phyloP scores from a whole-genome alignment of 2,797 vertebrate genomes.

The Sebastes umbrosus region DNA sequence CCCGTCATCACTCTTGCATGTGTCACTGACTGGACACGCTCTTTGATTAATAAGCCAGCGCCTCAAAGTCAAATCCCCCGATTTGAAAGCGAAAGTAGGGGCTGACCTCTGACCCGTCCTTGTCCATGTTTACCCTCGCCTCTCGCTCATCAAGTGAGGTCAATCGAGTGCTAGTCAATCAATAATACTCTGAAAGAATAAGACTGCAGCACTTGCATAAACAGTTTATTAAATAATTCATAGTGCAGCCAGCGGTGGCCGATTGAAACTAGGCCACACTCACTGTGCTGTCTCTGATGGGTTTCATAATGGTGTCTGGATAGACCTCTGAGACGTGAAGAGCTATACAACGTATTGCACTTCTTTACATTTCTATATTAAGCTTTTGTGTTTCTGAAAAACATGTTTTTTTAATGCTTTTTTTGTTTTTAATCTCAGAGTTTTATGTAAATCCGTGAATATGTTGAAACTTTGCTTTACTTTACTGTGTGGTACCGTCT shows the following conservation, averaged over 20 bases:
- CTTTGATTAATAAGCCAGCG: slow-evolving; percentile 59
- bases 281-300: slow-evolving; percentile 66
- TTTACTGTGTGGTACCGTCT: neutral
- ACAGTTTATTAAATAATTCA: slow-evolving; percentile 79
- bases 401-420: slow-evolving; percentile 13
- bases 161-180: slow-evolving; percentile 52
- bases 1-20: slow-evolving; percentile 11
- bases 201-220: slow-evolving; percentile 73
- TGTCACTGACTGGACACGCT: neutral
- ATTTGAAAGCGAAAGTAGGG: slow-evolving; percentile 4
- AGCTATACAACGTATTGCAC: slow-evolving; percentile 40
- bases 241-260: slow-evolving; percentile 56
- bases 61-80: slow-evolving; percentile 31
- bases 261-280: slow-evolving; percentile 76
- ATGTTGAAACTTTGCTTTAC: neutral
- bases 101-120: slow-evolving; percentile 53
- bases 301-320: slow-evolving; percentile 63
- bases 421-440: neutral
- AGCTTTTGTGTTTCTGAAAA: slow-evolving; percentile 45
- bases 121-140: slow-evolving; percentile 3
- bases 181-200: slow-evolving; percentile 71
- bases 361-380: slow-evolving; percentile 58
- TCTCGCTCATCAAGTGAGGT: slow-evolving; percentile 49
- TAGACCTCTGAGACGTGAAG: slow-evolving; percentile 59
- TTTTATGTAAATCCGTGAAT: neutral